phyloP scores from a whole-genome alignment of 2,888 invertebrate species.

The Leptopterna dolabrata region DNA sequence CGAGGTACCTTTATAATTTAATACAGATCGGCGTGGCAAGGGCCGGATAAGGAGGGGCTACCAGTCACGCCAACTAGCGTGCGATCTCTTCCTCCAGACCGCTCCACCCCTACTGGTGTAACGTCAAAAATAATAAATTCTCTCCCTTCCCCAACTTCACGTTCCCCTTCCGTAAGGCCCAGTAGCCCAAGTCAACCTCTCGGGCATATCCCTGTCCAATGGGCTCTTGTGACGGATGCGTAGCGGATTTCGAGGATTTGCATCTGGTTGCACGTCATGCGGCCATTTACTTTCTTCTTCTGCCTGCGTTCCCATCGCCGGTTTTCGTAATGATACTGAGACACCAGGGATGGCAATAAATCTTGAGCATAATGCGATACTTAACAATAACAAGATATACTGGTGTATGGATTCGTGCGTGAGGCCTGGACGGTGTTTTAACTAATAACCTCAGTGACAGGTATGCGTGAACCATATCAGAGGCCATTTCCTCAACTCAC shows the following conservation, averaged over 20 bases:
- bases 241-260: conserved; percentile 14
- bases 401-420: not conserved
- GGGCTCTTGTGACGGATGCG: not conserved
- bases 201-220: not conserved
- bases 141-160: not conserved
- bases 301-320: not conserved
- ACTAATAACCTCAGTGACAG: too few species aligned
- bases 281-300: not conserved
- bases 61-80: conserved; percentile 11
- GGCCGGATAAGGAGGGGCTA: not conserved
- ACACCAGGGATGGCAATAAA: not conserved
- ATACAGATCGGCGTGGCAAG: not conserved
- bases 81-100: not conserved
- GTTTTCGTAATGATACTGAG: not conserved
- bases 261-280: conserved; percentile 15
- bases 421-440: not conserved
- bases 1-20: conserved; percentile 23
- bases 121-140: conserved; percentile 24
- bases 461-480: too few species aligned
- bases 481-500: too few species aligned
- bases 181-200: not conserved
- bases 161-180: not conserved
- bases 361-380: not conserved
- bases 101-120: not conserved
- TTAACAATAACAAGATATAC: not conserved